A percentile compares a stretch with the other conserved stretches of the same genome.
Evolutionary conservation across 2,888 invertebrate species (phyloP).

Genomic region (Copidosoma aretas): DNA sequence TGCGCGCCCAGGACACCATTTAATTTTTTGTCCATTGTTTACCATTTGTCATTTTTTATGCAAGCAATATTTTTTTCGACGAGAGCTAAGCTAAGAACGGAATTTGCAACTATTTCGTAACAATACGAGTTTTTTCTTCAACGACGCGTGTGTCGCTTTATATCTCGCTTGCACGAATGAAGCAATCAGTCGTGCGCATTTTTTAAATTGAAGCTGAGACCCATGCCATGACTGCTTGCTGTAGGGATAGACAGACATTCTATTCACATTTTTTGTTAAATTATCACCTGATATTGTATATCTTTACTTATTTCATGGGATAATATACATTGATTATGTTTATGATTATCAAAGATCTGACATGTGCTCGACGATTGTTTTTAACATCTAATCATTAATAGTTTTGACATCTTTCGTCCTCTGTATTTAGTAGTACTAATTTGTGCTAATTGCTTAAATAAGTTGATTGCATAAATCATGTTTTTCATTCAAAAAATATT

Average conservation of each 20-base stretch:
- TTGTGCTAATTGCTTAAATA: slow-evolving; percentile 9
- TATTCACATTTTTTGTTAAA: slow-evolving; percentile 45
- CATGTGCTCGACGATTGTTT: slow-evolving; percentile 29
- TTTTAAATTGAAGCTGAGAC: slow-evolving; percentile 56
- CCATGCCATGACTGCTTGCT: slow-evolving; percentile 59
- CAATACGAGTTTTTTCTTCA: slow-evolving; percentile 48
- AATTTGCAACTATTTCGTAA: slow-evolving; percentile 14
- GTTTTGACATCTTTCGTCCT: slow-evolving; percentile 30
- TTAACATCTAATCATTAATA: slow-evolving; percentile 4
- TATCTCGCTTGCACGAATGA: slow-evolving; percentile 32
- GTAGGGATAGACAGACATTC: slow-evolving; percentile 61
- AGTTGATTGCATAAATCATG: slow-evolving; percentile 4
- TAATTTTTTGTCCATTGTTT: slow-evolving; percentile 23
- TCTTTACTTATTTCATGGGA: too few relatives aligned
- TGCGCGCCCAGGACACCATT: slow-evolving; percentile 61
- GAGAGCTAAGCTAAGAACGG: slow-evolving; percentile 37
- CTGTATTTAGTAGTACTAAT: slow-evolving; percentile 35
- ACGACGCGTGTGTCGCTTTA: slow-evolving; percentile 53
- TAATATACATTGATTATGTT: neutral
- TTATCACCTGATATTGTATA: slow-evolving; percentile 18
- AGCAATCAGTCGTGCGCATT: slow-evolving; percentile 32
- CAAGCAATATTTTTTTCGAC: slow-evolving; percentile 21
- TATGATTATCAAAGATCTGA: slow-evolving; percentile 22
- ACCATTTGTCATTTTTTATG: slow-evolving; percentile 6
- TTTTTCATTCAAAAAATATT: slow-evolving; percentile 4